These are phyloP conservation scores for Drosophila watanabei DNA, from an alignment of 1,140 invertebrate genomes.

Conservation along the genomic window DNA sequence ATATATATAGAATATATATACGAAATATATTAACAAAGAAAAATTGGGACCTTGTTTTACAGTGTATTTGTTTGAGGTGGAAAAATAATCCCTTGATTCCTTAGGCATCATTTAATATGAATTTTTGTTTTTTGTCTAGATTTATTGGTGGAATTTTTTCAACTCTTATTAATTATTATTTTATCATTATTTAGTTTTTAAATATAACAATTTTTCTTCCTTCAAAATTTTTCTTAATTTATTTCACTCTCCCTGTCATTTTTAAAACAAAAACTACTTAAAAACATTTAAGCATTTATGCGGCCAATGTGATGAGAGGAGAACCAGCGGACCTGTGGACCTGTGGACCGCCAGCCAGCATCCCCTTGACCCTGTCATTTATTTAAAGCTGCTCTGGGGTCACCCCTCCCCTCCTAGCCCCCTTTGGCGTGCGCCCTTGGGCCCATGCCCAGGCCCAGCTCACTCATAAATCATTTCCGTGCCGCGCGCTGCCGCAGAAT, in stretches of 20 bases:
- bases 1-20: background rate
- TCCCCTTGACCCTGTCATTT: slow-evolving; percentile 47
- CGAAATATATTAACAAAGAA: background rate
- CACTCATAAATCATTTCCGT: slow-evolving; percentile 79
- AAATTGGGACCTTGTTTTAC: background rate
- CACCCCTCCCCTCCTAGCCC: background rate
- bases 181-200: background rate
- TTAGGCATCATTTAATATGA: background rate
- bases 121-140: too few relatives aligned
- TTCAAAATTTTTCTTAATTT: background rate
- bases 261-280: slow-evolving; percentile 40
- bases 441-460: slow-evolving; percentile 20
- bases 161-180: too few relatives aligned
- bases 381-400: slow-evolving; percentile 50
- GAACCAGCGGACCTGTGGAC: background rate
- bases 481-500: slow-evolving; percentile 77
- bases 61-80: background rate
- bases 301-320: slow-evolving; percentile 58
- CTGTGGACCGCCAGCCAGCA: slow-evolving; percentile 18
- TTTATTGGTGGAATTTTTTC: too few relatives aligned
- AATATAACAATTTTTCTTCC: background rate
- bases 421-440: background rate
- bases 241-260: background rate
- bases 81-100: too few relatives aligned
- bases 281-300: slow-evolving; percentile 66